Base-by-base conservation (phyloP, 2,888 invertebrate genomes). In the Pachycephus smyrnensis region DNA sequence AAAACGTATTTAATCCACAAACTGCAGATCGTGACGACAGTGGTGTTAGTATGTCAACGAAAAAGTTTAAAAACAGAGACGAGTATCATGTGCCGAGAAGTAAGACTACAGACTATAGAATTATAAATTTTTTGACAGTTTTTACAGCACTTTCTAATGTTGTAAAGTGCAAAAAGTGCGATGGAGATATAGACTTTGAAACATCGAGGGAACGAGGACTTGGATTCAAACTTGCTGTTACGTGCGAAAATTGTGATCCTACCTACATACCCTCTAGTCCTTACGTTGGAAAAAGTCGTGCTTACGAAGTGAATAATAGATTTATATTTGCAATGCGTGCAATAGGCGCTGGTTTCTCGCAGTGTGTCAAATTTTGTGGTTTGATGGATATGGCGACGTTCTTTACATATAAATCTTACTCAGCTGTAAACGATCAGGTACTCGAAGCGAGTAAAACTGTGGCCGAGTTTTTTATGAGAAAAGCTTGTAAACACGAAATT, bases 271-370 rank as follows among this genome's bases (percentile, higher is more conserved):
- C 35, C 15, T 77, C 79, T 40, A 76, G 77, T 55, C 73, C 79
- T 55, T 77, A 76, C 30, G 37, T 80, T 68, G 76, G 77, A 33
- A 73, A 79, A 55, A 32, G 75, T 0, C n/a, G n/a, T n/a, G n/a
- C n/a, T n/a, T 81, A 74, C 68, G 79, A 77, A 78, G 73, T 81
- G 30, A 81, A 81, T 31, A 75, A 75, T 35, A 73, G 78, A 69
- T 75, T 78, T 37, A 76, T 80, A 73, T 76, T 75, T 15, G 68
- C 77, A 68, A 80, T 81, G 81, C 75, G 80, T 73, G 31, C 75
- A 30, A 55, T 81, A 30, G 81, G 81, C 33, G 73, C 79, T 74
- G 81, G 79, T n/a, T 31, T 35, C 11, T 68, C 75, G 77, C 76
- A 78, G 11, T 74, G 73, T 15, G 69, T 69, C 15, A 81, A 78